A percentile compares a stretch with the other conserved stretches of the same genome.
Evolutionary conservation across 2,113 vertebrate genomes (phyloP).

Genomic region (Corynorhinus townsendii): DNA sequence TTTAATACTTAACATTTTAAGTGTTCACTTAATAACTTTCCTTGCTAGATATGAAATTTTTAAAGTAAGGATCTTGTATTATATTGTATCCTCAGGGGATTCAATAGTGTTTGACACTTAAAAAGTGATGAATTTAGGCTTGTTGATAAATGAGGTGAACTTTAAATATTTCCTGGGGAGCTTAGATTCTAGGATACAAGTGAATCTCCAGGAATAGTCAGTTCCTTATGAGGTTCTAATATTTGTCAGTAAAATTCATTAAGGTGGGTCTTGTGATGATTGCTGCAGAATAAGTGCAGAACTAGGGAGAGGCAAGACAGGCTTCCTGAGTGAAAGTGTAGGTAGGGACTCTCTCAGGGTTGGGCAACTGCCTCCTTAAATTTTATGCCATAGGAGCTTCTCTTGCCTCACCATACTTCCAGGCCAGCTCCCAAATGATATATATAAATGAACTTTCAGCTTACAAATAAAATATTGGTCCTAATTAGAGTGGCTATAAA

Average conservation of each 20-base stretch:
- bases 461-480: neutral
- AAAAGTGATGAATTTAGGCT: neutral
- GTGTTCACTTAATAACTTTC: neutral
- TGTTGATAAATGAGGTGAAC: neutral
- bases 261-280: neutral
- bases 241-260: neutral
- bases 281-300: neutral
- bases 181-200: neutral
- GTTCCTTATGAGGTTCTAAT: neutral
- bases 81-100: neutral
- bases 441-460: neutral
- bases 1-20: neutral
- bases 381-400: neutral
- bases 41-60: neutral
- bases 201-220: neutral
- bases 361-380: neutral
- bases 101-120: neutral
- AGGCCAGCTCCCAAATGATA: neutral
- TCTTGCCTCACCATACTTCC: neutral
- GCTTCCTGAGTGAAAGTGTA: neutral
- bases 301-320: neutral
- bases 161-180: constrained; percentile 5
- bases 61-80: neutral
- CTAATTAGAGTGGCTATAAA: neutral
- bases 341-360: neutral